Conservation (phyloP, 2,888 invertebrate genomes). For the Actias luna region DNA sequence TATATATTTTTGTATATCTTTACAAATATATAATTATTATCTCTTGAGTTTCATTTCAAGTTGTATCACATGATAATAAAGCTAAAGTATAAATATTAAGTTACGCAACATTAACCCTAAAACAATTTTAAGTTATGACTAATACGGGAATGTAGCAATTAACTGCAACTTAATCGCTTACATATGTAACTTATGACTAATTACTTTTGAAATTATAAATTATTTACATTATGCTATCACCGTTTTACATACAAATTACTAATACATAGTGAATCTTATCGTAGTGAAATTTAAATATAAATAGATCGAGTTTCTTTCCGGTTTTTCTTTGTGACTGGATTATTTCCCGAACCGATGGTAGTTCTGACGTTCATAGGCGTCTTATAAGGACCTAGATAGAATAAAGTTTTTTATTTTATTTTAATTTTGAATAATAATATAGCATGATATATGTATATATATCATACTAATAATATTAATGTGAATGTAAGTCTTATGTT, state of each 20-base stretch:
- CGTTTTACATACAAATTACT: background rate
- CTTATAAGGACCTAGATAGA: too few species aligned
- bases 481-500: too few species aligned
- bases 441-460: too few species aligned
- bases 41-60: constrained; percentile 36
- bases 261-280: too few species aligned
- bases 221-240: background rate
- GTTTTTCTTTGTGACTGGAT: too few species aligned
- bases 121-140: background rate
- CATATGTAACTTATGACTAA: background rate
- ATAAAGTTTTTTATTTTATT: too few species aligned
- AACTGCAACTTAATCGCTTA: background rate
- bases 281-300: too few species aligned
- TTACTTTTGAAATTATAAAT: background rate
- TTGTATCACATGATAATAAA: background rate
- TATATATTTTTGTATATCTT: background rate
- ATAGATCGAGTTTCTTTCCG: too few species aligned
- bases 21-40: constrained; percentile 13
- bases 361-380: too few species aligned
- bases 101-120: background rate
- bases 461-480: too few species aligned
- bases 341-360: too few species aligned
- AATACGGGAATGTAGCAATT: background rate
- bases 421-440: too few species aligned
- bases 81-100: background rate